Conservation (phyloP, 2,888 invertebrate species). For the Scaeva pyrastri region DNA sequence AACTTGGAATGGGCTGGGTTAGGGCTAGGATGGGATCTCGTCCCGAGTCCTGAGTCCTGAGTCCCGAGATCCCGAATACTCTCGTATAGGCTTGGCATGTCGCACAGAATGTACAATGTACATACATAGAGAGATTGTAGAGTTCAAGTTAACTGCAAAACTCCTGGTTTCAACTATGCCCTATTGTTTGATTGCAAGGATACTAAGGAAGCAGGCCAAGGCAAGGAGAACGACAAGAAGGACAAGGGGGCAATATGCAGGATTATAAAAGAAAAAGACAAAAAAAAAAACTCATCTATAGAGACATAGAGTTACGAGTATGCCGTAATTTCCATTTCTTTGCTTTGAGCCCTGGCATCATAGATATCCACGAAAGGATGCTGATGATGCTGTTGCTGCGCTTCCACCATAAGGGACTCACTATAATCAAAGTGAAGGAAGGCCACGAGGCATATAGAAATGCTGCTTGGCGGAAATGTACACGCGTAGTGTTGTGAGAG, state of each 20-base stretch:
- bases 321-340: slow-evolving; percentile 66
- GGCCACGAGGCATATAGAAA: slow-evolving; percentile 60
- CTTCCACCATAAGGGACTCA: slow-evolving; percentile 45
- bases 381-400: slow-evolving; percentile 46
- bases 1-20: slow-evolving; percentile 33
- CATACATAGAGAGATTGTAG: too few relatives aligned
- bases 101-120: slow-evolving; percentile 5
- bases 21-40: too few relatives aligned
- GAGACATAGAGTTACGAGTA: slow-evolving; percentile 5
- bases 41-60: too few relatives aligned
- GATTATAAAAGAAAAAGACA: slow-evolving; percentile 8
- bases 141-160: slow-evolving; percentile 71
- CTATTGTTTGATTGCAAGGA: slow-evolving; percentile 57
- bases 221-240: too few relatives aligned
- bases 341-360: slow-evolving; percentile 54
- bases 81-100: slow-evolving; percentile 9
- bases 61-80: not conserved
- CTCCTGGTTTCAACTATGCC: slow-evolving; percentile 62
- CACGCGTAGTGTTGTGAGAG: slow-evolving; percentile 42
- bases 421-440: slow-evolving; percentile 59
- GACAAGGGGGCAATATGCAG: slow-evolving; percentile 13
- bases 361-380: slow-evolving; percentile 40
- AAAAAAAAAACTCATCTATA: not conserved
- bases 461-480: slow-evolving; percentile 68
- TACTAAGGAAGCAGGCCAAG: slow-evolving; percentile 60